Evolutionary conservation across 2,888 invertebrate genomes (phyloP).

Genomic region (Liposcelis brunnea): DNA sequence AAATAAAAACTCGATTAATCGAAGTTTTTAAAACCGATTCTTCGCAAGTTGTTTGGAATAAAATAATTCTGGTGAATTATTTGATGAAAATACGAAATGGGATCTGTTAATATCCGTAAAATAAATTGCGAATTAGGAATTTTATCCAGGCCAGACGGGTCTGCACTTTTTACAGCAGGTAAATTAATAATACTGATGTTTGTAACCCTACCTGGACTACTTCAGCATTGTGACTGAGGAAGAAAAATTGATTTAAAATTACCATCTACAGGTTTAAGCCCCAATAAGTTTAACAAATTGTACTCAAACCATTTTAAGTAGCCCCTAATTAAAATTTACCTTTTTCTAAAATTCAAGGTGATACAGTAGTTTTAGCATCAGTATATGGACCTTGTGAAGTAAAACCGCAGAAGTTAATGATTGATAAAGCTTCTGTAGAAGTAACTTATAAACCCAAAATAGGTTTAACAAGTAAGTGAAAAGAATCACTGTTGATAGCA

Average conservation of each 20-base stretch:
- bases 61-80: no score
- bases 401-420: conserved; percentile 52
- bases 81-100: no score
- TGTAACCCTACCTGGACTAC: not conserved
- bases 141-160: conserved; percentile 59
- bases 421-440: conserved; percentile 65
- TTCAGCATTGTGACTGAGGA: no score
- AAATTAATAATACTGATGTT: conserved; percentile 8
- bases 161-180: conserved; percentile 63
- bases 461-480: conserved; percentile 44
- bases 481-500: conserved; percentile 3
- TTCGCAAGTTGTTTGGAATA: no score
- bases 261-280: no score
- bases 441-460: conserved; percentile 57
- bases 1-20: no score
- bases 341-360: no score
- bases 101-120: conserved; percentile 21
- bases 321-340: no score
- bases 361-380: conserved; percentile 57
- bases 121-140: conserved; percentile 55
- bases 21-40: no score
- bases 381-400: conserved; percentile 73
- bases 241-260: no score
- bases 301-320: no score
- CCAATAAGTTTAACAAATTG: no score